Evolutionary conservation across 1,140 invertebrate species (phyloP), one percentile per base, ranked within the genome.

Genomic region (Protaetia brevitarsis): DNA sequence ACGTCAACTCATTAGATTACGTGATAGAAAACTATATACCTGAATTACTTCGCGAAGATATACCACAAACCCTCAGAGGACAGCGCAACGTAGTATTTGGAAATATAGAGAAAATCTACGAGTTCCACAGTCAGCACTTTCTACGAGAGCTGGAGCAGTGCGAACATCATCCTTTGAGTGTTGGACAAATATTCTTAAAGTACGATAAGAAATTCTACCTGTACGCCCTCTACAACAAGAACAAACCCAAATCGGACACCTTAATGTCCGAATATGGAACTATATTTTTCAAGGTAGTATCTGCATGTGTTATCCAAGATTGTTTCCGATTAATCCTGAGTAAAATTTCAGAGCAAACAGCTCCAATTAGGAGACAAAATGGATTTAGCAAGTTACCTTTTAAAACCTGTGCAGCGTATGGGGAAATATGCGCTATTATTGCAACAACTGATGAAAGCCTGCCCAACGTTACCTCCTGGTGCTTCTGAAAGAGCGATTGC

Each of bases 381-480:
- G 91, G 94, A 97, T 77, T 81, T 97, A 64, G 91, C 92, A 0
- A 96, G 92, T 72, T 94, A 95, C 76, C 80, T 95, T 28, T 79
- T 95, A 66, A 94, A 94, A 79, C 93, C 93, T 2, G 92, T 95
- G 3, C 93, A 95, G 78, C 84, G 93, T 68, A 92, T 95, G 91
- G 93, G 93, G 34, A 93, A 94, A 76, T 95, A 95, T 74, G 92
- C 92, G 10, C 73, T 95, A 60, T 83, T 95, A n/a, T 78, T 95
- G 56, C 92, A 93, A 69, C 92, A 95, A 78, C 79, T 95, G 73
- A 88, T 94, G 72, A 95, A 95, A 79, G 90, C 89, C 3, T 89
- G 88, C 65, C 79, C 72, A 76, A 74, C 73, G 80, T 79, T 79
- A 79, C 77, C 65, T 7, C 11, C 72, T 3, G 71, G 66, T 51